Conservation (phyloP, 2,113 vertebrate genomes). For the Hystrix cristata region DNA sequence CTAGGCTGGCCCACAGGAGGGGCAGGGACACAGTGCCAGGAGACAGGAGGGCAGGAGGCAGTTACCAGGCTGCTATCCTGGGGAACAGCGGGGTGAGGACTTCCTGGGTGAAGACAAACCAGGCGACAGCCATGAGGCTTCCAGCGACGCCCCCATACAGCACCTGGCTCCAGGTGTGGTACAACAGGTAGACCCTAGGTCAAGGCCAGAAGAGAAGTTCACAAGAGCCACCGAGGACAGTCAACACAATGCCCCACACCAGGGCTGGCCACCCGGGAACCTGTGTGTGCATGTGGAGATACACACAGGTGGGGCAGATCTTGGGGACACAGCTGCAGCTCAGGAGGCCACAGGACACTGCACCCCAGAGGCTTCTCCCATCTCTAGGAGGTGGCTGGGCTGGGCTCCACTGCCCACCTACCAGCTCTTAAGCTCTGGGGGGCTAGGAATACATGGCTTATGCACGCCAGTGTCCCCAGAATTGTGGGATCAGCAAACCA, state of each 20-base stretch:
- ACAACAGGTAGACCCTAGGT: constrained; percentile 97
- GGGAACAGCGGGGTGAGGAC: constrained; percentile 98
- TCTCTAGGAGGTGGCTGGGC: background rate
- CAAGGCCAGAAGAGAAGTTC: constrained; percentile 60
- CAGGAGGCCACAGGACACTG: background rate
- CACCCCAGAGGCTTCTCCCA: background rate
- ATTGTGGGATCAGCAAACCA: background rate
- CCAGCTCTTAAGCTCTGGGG: background rate
- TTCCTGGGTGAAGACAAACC: constrained; percentile 99
- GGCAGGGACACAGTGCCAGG: background rate
- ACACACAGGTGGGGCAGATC: background rate
- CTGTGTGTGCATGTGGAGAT: background rate
- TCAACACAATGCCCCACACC: background rate
- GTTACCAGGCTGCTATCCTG: constrained; percentile 98
- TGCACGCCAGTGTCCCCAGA: background rate
- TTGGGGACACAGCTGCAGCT: background rate
- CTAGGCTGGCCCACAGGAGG: background rate
- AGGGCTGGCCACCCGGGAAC: background rate
- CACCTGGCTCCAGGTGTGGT: constrained; percentile 99
- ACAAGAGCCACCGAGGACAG: constrained; percentile 39
- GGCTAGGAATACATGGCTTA: background rate
- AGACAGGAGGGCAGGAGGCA: background rate
- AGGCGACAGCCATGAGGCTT: constrained; percentile 93
- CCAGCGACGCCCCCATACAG: constrained; percentile 95
- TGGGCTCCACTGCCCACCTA: background rate